Evolutionary conservation across 2,888 invertebrate genomes (phyloP), one percentile per base, ranked within the genome.

Genomic region (Sturmia bella): DNA sequence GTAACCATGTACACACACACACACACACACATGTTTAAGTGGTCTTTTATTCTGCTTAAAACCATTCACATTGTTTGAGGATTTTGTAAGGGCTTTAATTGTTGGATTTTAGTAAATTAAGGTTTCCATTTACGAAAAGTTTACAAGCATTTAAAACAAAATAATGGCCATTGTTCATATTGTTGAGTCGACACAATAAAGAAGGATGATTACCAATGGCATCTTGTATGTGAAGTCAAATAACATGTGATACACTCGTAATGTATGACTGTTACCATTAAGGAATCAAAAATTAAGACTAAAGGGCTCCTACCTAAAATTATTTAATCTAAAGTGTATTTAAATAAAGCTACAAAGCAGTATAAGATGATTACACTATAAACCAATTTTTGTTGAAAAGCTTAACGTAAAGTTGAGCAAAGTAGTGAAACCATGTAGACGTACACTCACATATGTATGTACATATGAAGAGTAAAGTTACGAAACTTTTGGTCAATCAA

Each of bases 31-130:
- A 64, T 57, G 57, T 50, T 64, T 64, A 69, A 54, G 56, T 63
- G 61, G 68, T 69, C 56, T 74, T 59, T 52, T 27, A 13, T 27
- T 27, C 9, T 78, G 24, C 70, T 52, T 15, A 52, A 66, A 74
- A 43, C 52, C 45, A 66, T 66, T 57, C 37, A 39, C 12, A 66
- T 66, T 59, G 57, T 73, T 66, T 73, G 15, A 68, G 73, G 66
- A 66, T 73, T 79, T 66, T 57, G 13, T 59, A 66, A 59, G 73
- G 72, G 72, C 72, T 79, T 79, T 73, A 73, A 73, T 73, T 79
- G 72, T 61, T 59, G 78, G 66, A 79, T 79, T 79, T 79, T 50
- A 54, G 59, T 79, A 79, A 73, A 66, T 79, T 79, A 79, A 73
- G 59, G 72, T 73, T 73, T 79, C 50, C 37, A 57, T 73, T 59